Base-by-base conservation (phyloP, 2,888 invertebrate genomes). In the Agelastica alni region DNA sequence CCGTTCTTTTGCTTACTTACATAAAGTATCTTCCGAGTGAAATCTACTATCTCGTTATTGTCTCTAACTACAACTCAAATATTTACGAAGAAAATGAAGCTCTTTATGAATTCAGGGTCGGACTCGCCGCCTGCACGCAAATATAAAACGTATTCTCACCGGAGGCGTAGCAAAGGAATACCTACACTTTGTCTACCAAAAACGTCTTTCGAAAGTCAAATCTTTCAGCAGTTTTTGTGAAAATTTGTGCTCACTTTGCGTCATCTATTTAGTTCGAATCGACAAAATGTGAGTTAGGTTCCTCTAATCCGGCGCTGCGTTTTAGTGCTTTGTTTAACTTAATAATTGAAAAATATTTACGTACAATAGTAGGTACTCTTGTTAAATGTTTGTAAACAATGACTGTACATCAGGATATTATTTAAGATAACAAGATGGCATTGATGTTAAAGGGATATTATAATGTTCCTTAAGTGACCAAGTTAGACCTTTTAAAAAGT, bases 51-150 rank as follows among this genome's bases (percentile, higher is more conserved):
- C 41, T 49, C 41, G 32, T 41, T 49, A 49, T 49, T 49, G 41
- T 49, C 49, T 48, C 39, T 49, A 49, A 49, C 49, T 49, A 31
- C 31, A 49, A 41, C 41, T 49, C 49, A 49, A 49, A 49, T 49
- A 49, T 49, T 49, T 41, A 49, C 49, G 14, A 16, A 9, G 49
- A 49, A 49, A 49, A 49, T 49, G n/a, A 20, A 49, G 22, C 41
- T 49, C 22, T 32, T 6, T 7, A 30, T n/a, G n/a, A 41, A 43
- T 16, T 36, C 16, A 36, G 13, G 4, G 36, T 7, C 9, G 31
- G 7, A 10, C 20, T 45, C 10, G 18, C 7, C 3, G n/a, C n/a
- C n/a, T n/a, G n/a, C n/a, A n/a, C n/a, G n/a, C n/a, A n/a, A n/a
- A n/a, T n/a, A n/a, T n/a, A n/a, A n/a, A n/a, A n/a, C n/a, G n/a